These are phyloP conservation scores for Ia io DNA, from an alignment of 2,113 vertebrate species.

Conservation along the genomic window DNA sequence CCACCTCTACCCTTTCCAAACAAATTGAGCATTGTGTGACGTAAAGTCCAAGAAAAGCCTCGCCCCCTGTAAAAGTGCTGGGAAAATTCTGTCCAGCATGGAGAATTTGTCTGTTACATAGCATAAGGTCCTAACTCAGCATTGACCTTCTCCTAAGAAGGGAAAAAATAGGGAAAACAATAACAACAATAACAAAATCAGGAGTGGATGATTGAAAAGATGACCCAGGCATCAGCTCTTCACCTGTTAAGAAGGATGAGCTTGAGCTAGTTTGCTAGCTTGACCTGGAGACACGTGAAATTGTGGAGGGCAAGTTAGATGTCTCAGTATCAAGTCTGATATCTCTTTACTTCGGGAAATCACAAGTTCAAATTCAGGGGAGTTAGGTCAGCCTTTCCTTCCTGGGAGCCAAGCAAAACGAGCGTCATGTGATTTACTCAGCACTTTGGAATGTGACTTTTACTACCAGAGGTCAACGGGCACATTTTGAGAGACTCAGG, in stretches of 20 bases:
- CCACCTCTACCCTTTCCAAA: conserved; percentile 42
- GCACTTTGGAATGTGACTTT: conserved; percentile 14
- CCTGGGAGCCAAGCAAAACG: neutral
- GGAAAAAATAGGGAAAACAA: neutral
- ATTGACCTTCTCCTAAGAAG: conserved; percentile 19
- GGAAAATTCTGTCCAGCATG: conserved; percentile 21
- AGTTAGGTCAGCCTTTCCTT: neutral
- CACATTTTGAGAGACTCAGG: neutral
- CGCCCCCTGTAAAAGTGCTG: neutral
- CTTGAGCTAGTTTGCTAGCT: neutral
- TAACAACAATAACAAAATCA: neutral
- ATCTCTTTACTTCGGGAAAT: conserved; percentile 22
- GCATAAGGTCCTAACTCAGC: neutral
- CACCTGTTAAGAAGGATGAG: neutral
- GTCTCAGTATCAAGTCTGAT: neutral
- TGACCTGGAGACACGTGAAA: neutral
- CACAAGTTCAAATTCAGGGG: conserved; percentile 43
- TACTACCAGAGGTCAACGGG: neutral
- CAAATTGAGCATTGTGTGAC: conserved; percentile 55
- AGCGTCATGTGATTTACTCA: neutral
- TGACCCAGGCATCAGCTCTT: neutral
- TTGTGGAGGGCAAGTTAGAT: neutral
- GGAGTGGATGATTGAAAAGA: neutral
- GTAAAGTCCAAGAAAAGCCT: conserved; percentile 45
- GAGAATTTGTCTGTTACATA: conserved; percentile 3